These are phyloP conservation scores for Drosophila meridiana DNA, from an alignment of 2,888 invertebrate species.

Conservation along the genomic window DNA sequence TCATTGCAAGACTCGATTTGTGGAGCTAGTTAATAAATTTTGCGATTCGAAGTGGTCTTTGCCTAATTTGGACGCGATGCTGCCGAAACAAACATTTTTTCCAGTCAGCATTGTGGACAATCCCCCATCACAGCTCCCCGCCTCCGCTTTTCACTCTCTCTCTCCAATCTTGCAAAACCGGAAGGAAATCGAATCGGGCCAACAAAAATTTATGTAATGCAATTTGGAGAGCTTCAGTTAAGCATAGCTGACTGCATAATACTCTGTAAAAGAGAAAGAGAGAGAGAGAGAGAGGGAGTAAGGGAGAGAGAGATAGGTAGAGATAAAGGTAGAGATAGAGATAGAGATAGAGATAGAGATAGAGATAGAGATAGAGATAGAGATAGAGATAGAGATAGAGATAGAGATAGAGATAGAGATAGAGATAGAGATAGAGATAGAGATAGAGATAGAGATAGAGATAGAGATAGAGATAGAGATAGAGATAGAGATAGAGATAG, in stretches of 20 bases:
- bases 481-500: slow-evolving; percentile 3
- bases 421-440: background rate
- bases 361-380: slow-evolving; percentile 7
- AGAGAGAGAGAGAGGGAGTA: background rate
- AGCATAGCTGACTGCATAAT: background rate
- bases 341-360: slow-evolving; percentile 6
- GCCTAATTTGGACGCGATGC: slow-evolving; percentile 38
- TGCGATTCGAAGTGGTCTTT: slow-evolving; percentile 32
- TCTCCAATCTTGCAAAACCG: slow-evolving; percentile 8
- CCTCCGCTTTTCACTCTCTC: background rate
- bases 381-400: background rate
- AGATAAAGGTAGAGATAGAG: slow-evolving; percentile 1
- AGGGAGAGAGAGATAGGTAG: background rate
- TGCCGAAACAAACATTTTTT: slow-evolving; percentile 5
- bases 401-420: background rate
- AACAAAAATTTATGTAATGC: slow-evolving; percentile 32
- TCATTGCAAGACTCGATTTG: slow-evolving; percentile 30
- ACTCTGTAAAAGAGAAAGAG: background rate
- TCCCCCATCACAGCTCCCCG: too few species aligned
- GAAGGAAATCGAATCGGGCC: slow-evolving; percentile 49
- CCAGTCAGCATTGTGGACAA: background rate
- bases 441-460: background rate
- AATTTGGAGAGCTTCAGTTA: slow-evolving; percentile 18
- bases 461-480: slow-evolving; percentile 1
- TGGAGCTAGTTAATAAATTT: slow-evolving; percentile 33